Conservation (phyloP, 2,797 vertebrate species). For the Malurus leucopterus region DNA sequence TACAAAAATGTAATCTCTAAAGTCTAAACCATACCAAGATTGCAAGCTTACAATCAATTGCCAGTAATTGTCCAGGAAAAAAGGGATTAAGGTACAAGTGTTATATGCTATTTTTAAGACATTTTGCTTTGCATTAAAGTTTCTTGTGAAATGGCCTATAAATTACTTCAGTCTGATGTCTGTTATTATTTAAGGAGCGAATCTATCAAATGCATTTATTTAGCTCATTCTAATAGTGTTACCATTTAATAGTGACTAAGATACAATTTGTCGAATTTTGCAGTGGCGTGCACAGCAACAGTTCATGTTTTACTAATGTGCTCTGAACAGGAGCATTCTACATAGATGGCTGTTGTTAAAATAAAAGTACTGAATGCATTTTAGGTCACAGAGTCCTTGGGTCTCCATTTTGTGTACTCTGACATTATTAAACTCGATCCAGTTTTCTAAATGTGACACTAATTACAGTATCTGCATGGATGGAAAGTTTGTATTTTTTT, state of each 20-base stretch:
- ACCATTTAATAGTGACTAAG: constrained; percentile 43
- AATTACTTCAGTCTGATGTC: not conserved
- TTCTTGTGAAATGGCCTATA: not conserved
- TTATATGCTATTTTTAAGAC: constrained; percentile 8
- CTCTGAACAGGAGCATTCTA: constrained; percentile 62
- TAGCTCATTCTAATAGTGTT: constrained; percentile 18
- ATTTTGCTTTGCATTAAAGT: constrained; percentile 8
- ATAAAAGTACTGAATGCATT: constrained; percentile 59
- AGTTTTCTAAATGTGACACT: constrained; percentile 67
- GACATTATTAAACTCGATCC: constrained; percentile 70
- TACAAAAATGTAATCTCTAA: constrained; percentile 45
- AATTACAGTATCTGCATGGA: constrained; percentile 70
- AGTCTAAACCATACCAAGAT: constrained; percentile 41
- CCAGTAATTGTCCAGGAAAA: not conserved
- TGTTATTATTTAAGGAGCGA: constrained; percentile 18
- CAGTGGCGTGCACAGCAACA: constrained; percentile 56
- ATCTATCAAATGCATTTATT: constrained; percentile 24
- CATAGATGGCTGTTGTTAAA: constrained; percentile 63
- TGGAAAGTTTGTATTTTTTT: constrained; percentile 67
- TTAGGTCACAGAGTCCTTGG: constrained; percentile 62
- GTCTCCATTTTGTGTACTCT: constrained; percentile 72
- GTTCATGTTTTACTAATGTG: constrained; percentile 68
- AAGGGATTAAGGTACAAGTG: not conserved
- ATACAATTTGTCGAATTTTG: constrained; percentile 39
- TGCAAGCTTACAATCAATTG: constrained; percentile 42